Evolutionary conservation across 1,140 invertebrate species (phyloP).

Genomic region (roundworm (Caenorhabditis elegans)): WBcel235 BX284605.5:11116501-11117000

Average conservation of each 20-base stretch:
- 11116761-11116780: neutral
- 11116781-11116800: neutral
- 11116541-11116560: neutral
- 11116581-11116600: slow-evolving; percentile 41
- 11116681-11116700: slow-evolving; percentile 23
- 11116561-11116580: neutral
- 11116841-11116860: slow-evolving; percentile 49
- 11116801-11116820: slow-evolving; percentile 38
- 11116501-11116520: neutral
- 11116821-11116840: slow-evolving; percentile 54
- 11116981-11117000: neutral
- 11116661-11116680: neutral
- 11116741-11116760: slow-evolving; percentile 43
- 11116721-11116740: slow-evolving; percentile 48
- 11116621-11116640: slow-evolving; percentile 15
- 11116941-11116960: neutral
- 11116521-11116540: neutral
- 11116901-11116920: neutral
- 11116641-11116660: slow-evolving; percentile 36
- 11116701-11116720: slow-evolving; percentile 46
- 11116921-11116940: neutral
- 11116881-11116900: neutral
- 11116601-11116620: slow-evolving; percentile 51
- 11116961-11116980: neutral
- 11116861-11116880: slow-evolving; percentile 47